Conservation (phyloP, 2,113 vertebrate species). For the Erythrocercus mccallii region DNA sequence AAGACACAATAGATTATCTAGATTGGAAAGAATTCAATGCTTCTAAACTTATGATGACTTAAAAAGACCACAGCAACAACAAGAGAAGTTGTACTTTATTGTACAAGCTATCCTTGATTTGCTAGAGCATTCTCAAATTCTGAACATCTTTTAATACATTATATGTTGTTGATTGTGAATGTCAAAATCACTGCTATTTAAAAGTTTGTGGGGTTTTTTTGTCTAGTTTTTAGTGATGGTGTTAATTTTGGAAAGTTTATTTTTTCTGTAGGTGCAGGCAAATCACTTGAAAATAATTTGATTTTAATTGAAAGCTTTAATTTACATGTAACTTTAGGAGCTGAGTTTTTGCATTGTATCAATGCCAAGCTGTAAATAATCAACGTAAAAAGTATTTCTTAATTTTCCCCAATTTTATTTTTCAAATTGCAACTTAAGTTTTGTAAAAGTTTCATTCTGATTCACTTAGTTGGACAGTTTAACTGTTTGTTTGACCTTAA, state of each 20-base stretch:
- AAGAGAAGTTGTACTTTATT: not conserved
- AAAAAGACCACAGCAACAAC: not conserved
- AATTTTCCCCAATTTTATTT: not conserved
- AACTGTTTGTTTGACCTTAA: not conserved
- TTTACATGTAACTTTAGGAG: not conserved
- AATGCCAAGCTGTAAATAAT: not conserved
- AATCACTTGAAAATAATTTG: not conserved
- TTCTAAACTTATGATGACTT: not conserved
- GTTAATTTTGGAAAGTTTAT: not conserved
- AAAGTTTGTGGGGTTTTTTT: not conserved
- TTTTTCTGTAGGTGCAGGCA: not conserved
- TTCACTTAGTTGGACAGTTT: not conserved
- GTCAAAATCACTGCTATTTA: not conserved
- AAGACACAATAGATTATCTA: not conserved
- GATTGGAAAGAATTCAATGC: not conserved
- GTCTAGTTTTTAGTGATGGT: not conserved
- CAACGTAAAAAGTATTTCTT: not conserved
- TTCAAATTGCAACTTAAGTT: not conserved
- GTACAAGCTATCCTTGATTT: not conserved
- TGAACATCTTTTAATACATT: not conserved
- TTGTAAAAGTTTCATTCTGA: not conserved
- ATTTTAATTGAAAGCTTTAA: not conserved
- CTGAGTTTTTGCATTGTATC: not conserved
- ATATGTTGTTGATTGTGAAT: not conserved
- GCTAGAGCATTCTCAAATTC: not conserved